Evolutionary conservation across 2,113 vertebrate genomes (phyloP).

Genomic region (human (Homo sapiens)): DNA sequence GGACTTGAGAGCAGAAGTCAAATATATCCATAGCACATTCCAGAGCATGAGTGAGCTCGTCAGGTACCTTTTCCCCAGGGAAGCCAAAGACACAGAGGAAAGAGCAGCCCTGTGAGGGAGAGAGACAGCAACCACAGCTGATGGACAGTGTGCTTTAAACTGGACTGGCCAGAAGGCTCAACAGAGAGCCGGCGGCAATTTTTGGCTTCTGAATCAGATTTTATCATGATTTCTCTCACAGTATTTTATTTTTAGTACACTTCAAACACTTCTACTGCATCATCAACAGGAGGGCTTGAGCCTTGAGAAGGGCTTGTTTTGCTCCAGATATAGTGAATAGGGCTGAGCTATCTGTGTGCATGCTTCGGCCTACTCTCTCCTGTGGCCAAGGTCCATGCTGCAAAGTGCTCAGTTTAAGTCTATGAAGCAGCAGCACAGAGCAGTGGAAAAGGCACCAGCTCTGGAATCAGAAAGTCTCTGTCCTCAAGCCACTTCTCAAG

Average conservation of each 20-base stretch:
- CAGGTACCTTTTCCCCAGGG: slow-evolving; percentile 78
- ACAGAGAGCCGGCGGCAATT: accelerated
- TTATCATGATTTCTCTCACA: background rate
- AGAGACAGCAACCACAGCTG: background rate
- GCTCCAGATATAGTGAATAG: background rate
- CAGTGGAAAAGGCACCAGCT: background rate
- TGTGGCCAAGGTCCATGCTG: background rate
- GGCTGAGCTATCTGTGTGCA: background rate
- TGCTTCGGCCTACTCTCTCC: background rate
- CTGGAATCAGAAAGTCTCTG: background rate
- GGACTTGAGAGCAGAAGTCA: slow-evolving; percentile 70
- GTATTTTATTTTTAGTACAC: background rate
- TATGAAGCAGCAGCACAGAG: background rate
- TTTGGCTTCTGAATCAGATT: background rate
- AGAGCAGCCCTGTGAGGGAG: slow-evolving; percentile 77
- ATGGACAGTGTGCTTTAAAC: accelerated
- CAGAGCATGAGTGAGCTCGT: slow-evolving; percentile 76
- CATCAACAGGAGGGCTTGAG: background rate
- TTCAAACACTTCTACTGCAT: background rate
- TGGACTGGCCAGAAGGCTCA: background rate
- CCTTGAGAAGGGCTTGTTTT: background rate
- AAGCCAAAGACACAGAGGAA: slow-evolving; percentile 83
- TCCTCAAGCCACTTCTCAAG: background rate
- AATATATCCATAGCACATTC: slow-evolving; percentile 76
- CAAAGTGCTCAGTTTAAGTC: background rate